phyloP scores from a whole-genome alignment of 2,113 vertebrate species.

The Actinemys pallida region DNA sequence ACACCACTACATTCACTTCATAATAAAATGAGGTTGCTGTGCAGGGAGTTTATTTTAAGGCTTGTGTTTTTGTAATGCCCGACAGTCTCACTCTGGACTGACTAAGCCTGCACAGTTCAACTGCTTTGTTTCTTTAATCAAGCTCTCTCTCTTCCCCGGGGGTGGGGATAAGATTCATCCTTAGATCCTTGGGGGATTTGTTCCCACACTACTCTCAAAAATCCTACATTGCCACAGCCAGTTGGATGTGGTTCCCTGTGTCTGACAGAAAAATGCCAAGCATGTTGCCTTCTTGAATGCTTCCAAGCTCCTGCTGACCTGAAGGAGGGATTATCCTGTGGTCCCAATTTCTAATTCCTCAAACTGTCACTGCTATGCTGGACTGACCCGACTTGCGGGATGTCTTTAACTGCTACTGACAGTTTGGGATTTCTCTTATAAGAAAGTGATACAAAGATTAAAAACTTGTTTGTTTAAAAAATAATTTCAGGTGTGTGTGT shows the following conservation, averaged over 20 bases:
- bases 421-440: neutral
- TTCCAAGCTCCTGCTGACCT: accelerated
- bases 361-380: neutral
- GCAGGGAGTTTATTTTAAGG: neutral
- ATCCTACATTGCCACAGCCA: neutral
- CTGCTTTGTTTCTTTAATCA: neutral
- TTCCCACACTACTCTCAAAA: neutral
- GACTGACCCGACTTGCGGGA: neutral
- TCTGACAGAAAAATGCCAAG: too few species aligned
- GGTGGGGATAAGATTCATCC: neutral
- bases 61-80: neutral
- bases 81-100: neutral
- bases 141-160: neutral
- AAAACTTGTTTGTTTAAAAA: accelerated
- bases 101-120: accelerated
- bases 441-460: accelerated
- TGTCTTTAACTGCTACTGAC: neutral
- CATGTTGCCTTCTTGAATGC: neutral
- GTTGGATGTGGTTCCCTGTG: neutral
- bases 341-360: neutral
- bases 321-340: neutral
- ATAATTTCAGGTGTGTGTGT: accelerated
- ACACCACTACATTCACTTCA: neutral
- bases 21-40: neutral
- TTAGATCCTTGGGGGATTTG: neutral